Evolutionary conservation across 2,113 vertebrate genomes (phyloP).

Genomic region (Rhinolophus sinicus): DNA sequence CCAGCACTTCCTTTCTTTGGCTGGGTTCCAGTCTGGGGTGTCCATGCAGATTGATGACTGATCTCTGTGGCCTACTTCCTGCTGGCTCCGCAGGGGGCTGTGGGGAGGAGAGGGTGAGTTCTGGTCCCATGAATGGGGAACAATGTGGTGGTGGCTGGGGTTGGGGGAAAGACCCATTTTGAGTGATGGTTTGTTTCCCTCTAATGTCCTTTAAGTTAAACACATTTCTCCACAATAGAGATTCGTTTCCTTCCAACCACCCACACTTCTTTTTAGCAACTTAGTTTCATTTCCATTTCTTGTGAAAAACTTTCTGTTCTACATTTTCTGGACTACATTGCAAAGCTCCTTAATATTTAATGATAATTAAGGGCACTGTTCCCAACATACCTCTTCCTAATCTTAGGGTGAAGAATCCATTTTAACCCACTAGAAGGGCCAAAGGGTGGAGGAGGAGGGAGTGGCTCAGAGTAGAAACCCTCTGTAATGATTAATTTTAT

Average conservation of each 20-base stretch:
- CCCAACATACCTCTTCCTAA: not conserved
- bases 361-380: not conserved
- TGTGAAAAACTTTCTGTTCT: not conserved
- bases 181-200: not conserved
- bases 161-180: not conserved
- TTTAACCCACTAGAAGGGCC: not conserved
- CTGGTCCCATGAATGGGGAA: not conserved
- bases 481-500: not conserved
- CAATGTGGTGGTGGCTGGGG: fast-evolving
- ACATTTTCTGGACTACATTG: not conserved
- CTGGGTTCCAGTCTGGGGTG: not conserved
- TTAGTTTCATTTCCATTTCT: not conserved
- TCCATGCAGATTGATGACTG: not conserved
- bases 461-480: not conserved
- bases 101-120: not conserved
- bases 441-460: not conserved
- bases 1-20: not conserved
- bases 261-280: not conserved
- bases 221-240: not conserved
- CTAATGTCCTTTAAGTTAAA: not conserved
- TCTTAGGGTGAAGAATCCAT: not conserved
- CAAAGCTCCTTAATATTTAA: not conserved
- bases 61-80: not conserved
- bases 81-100: not conserved
- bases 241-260: not conserved